These are phyloP conservation scores for Ambastaia sidthimunki DNA, from an alignment of 2,797 vertebrate species.

Conservation along the genomic window DNA sequence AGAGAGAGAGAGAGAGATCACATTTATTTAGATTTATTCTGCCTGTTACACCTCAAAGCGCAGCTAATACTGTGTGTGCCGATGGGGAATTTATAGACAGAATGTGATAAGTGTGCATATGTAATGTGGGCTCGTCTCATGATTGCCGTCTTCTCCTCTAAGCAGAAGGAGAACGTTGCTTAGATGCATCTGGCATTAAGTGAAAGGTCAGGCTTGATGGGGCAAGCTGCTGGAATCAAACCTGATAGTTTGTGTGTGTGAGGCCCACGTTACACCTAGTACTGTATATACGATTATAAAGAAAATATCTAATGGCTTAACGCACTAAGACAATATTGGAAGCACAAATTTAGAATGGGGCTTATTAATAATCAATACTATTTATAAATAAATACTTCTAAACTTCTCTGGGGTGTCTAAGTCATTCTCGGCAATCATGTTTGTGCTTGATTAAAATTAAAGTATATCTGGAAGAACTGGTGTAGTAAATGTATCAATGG, in stretches of 20 bases:
- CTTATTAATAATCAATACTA: not conserved
- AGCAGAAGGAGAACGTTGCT: not conserved
- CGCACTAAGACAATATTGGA: not conserved
- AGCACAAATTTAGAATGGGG: not conserved
- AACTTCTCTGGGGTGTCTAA: too few relatives aligned
- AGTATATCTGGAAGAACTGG: not conserved
- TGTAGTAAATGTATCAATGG: slow-evolving; percentile 29
- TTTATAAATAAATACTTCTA: not conserved
- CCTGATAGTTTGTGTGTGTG: not conserved
- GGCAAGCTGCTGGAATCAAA: slow-evolving; percentile 15
- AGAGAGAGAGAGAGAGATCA: not conserved
- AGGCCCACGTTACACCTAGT: not conserved
- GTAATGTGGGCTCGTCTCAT: slow-evolving; percentile 1
- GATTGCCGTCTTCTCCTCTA: not conserved
- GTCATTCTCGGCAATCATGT: not conserved
- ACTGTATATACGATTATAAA: not conserved
- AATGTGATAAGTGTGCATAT: slow-evolving; percentile 40
- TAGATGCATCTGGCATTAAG: not conserved
- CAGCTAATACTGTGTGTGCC: slow-evolving; percentile 33
- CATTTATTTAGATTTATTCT: slow-evolving; percentile 53
- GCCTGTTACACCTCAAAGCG: slow-evolving; percentile 49
- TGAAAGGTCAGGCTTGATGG: slow-evolving; percentile 33
- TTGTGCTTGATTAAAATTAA: not conserved
- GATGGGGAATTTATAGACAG: slow-evolving; percentile 19
- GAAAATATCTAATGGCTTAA: not conserved